These are phyloP conservation scores for Halcyon badia DNA, from an alignment of 2,797 vertebrate species.

Conservation along the genomic window DNA sequence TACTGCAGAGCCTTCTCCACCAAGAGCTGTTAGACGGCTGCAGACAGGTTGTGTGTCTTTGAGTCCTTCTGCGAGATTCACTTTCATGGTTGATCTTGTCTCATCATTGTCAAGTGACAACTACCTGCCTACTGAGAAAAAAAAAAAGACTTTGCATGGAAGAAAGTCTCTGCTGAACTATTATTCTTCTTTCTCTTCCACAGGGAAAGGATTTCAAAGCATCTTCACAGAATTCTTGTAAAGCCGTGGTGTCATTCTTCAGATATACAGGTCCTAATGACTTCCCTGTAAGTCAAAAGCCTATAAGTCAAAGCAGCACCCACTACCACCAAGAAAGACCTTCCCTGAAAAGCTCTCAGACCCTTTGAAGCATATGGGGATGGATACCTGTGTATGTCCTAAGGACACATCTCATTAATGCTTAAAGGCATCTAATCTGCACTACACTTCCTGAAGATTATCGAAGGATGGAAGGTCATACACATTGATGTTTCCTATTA, in stretches of 20 bases:
- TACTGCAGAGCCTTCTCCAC: background rate
- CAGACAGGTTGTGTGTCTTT: accelerated
- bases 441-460: background rate
- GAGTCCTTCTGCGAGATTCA: accelerated
- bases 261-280: accelerated
- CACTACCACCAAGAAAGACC: background rate
- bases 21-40: background rate
- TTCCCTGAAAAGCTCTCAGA: background rate
- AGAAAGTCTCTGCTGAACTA: background rate
- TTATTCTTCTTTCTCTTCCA: background rate
- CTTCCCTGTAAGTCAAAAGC: background rate
- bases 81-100: background rate
- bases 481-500: background rate
- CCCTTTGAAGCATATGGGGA: background rate
- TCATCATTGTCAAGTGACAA: accelerated
- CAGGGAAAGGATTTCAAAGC: background rate
- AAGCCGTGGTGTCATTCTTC: background rate
- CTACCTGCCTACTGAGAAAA: background rate
- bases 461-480: accelerated
- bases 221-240: background rate
- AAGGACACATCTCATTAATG: background rate
- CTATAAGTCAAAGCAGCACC: background rate
- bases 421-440: background rate
- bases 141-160: background rate
- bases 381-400: background rate